Conservation (phyloP, 2,797 vertebrate species). For the Momotus momota region DNA sequence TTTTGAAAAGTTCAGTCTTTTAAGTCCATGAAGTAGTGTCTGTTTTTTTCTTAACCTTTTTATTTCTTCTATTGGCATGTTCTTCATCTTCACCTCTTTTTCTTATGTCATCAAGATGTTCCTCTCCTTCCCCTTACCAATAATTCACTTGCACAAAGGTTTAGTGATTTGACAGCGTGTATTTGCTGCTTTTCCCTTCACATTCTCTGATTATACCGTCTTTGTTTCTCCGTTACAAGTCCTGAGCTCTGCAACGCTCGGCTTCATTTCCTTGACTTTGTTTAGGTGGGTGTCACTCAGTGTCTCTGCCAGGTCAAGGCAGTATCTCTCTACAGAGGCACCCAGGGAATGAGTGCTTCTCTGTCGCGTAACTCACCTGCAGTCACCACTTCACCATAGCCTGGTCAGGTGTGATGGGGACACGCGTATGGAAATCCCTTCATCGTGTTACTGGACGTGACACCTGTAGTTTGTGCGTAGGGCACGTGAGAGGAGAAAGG, state of each 20-base stretch:
- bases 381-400: not conserved
- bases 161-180: not conserved
- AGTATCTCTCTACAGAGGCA: not conserved
- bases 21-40: not conserved
- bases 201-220: rapidly evolving
- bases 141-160: not conserved
- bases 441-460: rapidly evolving
- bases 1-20: not conserved
- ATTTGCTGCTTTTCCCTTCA: not conserved
- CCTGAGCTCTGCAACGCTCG: not conserved
- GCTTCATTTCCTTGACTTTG: not conserved
- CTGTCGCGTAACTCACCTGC: not conserved
- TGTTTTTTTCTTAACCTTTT: not conserved
- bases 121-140: not conserved
- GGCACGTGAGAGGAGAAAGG: not conserved
- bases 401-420: not conserved
- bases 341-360: no score
- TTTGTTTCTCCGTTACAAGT: not conserved
- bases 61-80: not conserved
- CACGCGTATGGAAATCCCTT: rapidly evolving
- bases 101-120: not conserved
- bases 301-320: not conserved
- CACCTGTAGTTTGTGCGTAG: not conserved
- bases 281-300: not conserved
- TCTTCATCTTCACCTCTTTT: not conserved